Evolutionary conservation across 2,113 vertebrate genomes (phyloP).

Genomic region (Protobothrops flavoviridis): DNA sequence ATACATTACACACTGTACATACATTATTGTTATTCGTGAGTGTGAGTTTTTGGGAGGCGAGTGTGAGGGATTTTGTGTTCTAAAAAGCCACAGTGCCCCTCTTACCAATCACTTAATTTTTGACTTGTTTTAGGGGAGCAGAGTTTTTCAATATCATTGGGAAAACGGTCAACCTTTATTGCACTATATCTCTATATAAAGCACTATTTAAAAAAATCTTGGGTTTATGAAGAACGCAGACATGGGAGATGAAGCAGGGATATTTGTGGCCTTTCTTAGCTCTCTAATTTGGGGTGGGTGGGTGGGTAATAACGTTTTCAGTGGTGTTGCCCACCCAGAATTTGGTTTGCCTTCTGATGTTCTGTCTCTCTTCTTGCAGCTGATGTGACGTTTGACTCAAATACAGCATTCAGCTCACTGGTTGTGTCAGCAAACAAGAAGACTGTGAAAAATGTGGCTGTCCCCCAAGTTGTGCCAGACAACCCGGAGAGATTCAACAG

Average conservation of each 20-base stretch:
- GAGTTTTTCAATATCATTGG: background rate
- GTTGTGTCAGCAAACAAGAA: conserved; percentile 9
- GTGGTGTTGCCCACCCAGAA: background rate
- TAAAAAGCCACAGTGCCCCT: background rate
- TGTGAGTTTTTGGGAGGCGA: background rate
- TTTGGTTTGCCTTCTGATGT: background rate
- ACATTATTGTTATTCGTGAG: background rate
- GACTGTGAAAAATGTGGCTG: background rate
- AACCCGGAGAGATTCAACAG: conserved; percentile 11
- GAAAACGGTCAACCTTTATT: background rate
- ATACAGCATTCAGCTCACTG: background rate
- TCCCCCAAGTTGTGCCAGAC: background rate
- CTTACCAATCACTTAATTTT: background rate
- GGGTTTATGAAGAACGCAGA: background rate
- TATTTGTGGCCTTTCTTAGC: background rate
- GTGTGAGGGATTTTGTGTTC: background rate
- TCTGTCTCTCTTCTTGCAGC: background rate
- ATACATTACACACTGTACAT: too few relatives aligned
- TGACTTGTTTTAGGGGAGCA: background rate
- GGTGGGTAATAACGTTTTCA: too few relatives aligned
- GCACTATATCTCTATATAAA: too few relatives aligned
- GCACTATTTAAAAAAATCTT: background rate
- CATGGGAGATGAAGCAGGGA: background rate
- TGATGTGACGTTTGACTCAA: background rate
- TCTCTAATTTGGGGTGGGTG: background rate